Conservation (phyloP, 2,797 vertebrate genomes). For the Pseudocheirus occidentalis region DNA sequence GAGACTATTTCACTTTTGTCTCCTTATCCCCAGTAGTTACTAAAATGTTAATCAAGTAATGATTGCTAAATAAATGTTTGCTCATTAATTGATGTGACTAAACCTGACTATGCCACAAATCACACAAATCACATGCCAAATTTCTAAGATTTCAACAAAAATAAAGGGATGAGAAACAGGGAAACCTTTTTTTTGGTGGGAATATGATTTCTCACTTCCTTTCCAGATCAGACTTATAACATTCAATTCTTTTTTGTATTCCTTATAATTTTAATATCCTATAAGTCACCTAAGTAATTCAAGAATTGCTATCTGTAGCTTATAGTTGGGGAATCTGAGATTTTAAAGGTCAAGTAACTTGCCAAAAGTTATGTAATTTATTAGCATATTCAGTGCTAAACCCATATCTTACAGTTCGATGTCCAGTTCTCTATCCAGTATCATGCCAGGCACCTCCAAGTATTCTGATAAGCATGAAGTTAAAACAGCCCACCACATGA, state of each 20-base stretch:
- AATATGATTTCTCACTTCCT: not conserved
- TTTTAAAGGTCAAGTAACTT: not conserved
- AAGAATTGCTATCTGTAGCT: not conserved
- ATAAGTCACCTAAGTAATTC: not conserved
- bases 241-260: not conserved
- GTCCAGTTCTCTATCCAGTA: not conserved
- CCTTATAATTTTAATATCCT: not conserved
- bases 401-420: not conserved
- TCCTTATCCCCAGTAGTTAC: not conserved
- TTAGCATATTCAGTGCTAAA: not conserved
- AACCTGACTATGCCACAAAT: not conserved
- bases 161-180: too few relatives aligned
- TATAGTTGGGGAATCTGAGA: not conserved
- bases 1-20: not conserved
- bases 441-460: not conserved
- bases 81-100: not conserved
- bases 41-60: not conserved
- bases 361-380: not conserved
- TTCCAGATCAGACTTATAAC: not conserved
- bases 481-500: not conserved
- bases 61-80: not conserved
- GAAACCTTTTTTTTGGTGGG: too few relatives aligned
- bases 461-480: not conserved
- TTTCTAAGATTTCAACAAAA: too few relatives aligned
- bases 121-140: too few relatives aligned